phyloP scores from a whole-genome alignment of 2,113 vertebrate species.

The Oreochromis aureus region DNA sequence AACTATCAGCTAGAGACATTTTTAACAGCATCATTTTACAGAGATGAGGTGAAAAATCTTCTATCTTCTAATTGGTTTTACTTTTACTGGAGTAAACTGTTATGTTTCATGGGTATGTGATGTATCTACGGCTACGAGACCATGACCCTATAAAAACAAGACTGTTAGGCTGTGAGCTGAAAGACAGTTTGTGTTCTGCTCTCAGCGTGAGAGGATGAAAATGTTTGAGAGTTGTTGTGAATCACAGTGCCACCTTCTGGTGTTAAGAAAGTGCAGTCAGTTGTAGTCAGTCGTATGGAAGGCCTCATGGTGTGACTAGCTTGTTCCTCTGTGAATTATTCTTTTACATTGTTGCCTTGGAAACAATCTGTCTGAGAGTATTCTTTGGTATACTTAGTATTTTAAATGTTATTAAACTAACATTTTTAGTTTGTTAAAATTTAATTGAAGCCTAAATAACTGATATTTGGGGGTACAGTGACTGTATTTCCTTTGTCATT shows the following conservation, averaged over 20 bases:
- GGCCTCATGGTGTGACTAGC: neutral
- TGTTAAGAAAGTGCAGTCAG: neutral
- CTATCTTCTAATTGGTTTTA: neutral
- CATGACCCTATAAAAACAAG: neutral
- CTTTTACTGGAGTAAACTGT: neutral
- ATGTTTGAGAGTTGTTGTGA: neutral
- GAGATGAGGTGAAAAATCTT: neutral
- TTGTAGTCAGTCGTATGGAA: neutral
- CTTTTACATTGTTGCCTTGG: neutral
- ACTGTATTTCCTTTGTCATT: neutral
- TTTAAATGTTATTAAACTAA: neutral
- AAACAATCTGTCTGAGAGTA: neutral
- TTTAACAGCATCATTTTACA: neutral
- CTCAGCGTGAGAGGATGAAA: neutral
- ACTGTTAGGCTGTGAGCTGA: neutral
- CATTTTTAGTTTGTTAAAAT: neutral
- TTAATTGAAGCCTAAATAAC: neutral
- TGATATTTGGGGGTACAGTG: neutral
- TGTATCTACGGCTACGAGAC: fast-evolving
- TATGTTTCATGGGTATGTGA: neutral
- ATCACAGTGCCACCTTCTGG: neutral
- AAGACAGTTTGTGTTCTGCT: neutral
- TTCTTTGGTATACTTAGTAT: neutral
- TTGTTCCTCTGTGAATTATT: neutral
- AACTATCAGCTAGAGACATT: neutral